Base-by-base conservation (phyloP, 2,888 invertebrate species). In the Leptinotarsa tumamoca region DNA sequence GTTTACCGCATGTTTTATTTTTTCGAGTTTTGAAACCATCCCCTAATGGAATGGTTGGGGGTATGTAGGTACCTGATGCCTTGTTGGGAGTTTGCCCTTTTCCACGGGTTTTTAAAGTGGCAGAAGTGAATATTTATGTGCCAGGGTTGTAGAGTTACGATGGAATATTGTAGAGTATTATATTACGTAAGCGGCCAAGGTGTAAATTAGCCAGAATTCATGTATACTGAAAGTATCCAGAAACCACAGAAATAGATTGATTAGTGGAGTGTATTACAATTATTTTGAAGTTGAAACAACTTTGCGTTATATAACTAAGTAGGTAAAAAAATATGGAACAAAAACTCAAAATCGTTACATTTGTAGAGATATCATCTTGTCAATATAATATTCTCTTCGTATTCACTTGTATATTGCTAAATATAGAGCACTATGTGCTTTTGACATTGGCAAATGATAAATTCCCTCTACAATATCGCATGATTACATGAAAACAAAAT, bases 361-460 rank as follows among this genome's bases (percentile, higher is more conserved):
- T 43, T 17, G 4, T 43, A 15, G 23, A 13, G 14, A 58, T 23
- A 7, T 14, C 3, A 18, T 18, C 18, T 18, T 18, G 54, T 54
- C 23, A 21, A 14, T 61, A 27, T 15, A 23, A 61, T 15, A 23
- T 61, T 23, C 23, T 43, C 10, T 43, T 43, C 43, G 3, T 43
- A 10, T 43, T 43, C 43, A 43, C 43, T 10, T 43, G 43, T 43
- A 43, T 43, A 43, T 10, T 43, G 43, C 43, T 10, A 43, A 43
- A 43, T 43, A 43, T 43, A n/a, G n/a, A 63, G 1, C 63, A 33
- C 27, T 63, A n/a, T 27, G 33, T n/a, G n/a, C 27, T 63, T 52
- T 63, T 63, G 63, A 63, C 63, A 63, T 63, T 63, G 63, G 18
- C n/a, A 63, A 58, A 63, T 63, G 63, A 63, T 63, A 63, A 43